Conservation (phyloP, 2,797 vertebrate genomes). For the Eupleurogrammus muticus region DNA sequence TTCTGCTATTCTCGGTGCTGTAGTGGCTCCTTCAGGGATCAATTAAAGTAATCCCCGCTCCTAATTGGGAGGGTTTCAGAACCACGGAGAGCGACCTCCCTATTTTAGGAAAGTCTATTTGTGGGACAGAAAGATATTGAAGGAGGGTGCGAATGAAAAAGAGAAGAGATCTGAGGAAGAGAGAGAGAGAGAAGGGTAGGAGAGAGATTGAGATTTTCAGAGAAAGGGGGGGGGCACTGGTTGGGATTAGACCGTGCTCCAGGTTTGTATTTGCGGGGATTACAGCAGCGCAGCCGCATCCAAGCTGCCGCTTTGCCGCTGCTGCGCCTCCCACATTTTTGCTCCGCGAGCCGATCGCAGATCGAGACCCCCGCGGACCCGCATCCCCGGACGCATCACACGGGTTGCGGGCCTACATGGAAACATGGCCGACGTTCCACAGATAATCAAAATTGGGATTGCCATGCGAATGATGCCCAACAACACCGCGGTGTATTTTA, state of each 20-base stretch:
- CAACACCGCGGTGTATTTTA: conserved; percentile 93
- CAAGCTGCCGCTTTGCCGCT: conserved; percentile 15
- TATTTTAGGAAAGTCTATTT: neutral
- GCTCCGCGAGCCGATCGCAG: conserved; percentile 9
- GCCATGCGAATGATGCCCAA: conserved; percentile 93
- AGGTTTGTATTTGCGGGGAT: conserved; percentile 52
- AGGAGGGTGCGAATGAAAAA: neutral
- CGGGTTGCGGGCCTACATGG: conserved; percentile 15
- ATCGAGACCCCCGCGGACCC: neutral
- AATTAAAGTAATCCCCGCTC: neutral
- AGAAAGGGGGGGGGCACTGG: conserved; percentile 18
- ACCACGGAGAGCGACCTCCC: conserved; percentile 41
- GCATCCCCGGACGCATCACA: neutral
- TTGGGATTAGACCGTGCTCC: conserved; percentile 63
- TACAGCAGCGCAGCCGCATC: conserved; percentile 33
- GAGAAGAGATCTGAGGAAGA: neutral
- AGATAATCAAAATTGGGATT: conserved; percentile 90
- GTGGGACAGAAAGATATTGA: too few relatives aligned
- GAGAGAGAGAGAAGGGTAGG: neutral
- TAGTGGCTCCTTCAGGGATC: neutral
- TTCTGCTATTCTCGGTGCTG: neutral
- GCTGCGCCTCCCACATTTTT: conserved; percentile 5
- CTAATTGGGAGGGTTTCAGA: conserved; percentile 28
- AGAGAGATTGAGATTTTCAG: conserved; percentile 2
- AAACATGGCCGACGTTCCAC: conserved; percentile 90